Evolutionary conservation across 2,888 invertebrate species (phyloP).

Genomic region (Eupeodes luniger): DNA sequence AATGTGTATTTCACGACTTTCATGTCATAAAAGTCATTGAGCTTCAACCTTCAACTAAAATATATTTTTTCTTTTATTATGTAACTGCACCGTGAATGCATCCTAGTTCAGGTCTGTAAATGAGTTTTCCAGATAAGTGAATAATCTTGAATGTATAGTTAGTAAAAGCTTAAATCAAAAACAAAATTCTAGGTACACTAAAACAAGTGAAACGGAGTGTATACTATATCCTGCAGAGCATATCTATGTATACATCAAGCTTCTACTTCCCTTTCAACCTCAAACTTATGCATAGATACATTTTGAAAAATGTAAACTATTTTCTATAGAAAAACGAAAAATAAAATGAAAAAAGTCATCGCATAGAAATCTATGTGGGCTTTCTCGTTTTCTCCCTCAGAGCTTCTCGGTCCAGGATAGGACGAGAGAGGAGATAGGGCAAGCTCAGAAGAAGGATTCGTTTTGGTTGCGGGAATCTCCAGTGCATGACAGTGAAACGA

Average conservation of each 20-base stretch:
- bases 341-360: neutral
- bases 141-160: neutral
- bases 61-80: neutral
- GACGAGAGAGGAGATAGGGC: neutral
- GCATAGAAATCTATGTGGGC: slow-evolving; percentile 19
- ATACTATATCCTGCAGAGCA: neutral
- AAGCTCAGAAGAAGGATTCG: slow-evolving; percentile 21
- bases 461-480: slow-evolving; percentile 47
- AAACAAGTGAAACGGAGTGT: slow-evolving; percentile 14
- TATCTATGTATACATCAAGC: neutral
- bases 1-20: neutral
- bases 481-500: slow-evolving; percentile 58
- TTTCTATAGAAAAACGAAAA: neutral
- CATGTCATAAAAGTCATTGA: neutral
- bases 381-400: neutral
- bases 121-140: slow-evolving; percentile 9
- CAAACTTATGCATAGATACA: slow-evolving; percentile 14
- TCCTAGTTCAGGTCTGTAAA: neutral
- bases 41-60: neutral
- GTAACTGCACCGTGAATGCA: neutral
- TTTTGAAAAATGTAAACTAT: slow-evolving; percentile 24
- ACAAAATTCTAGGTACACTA: neutral
- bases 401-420: neutral
- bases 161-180: neutral
- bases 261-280: slow-evolving; percentile 11